phyloP scores from a whole-genome alignment of 1,140 invertebrate genomes.

The Catajapyx aquilonaris region DNA sequence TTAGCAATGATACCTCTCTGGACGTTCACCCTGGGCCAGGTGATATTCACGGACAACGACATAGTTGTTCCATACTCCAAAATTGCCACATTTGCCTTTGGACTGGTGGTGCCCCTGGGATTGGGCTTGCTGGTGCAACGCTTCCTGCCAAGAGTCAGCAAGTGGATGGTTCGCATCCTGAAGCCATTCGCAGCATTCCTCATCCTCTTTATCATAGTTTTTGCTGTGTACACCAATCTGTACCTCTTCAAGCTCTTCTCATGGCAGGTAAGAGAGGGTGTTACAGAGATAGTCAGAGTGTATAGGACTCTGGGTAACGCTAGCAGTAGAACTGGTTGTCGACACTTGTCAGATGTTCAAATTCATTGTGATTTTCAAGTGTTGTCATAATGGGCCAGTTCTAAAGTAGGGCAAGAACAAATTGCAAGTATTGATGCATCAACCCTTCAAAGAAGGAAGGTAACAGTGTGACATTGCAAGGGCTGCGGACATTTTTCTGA shows the following conservation, averaged over 20 bases:
- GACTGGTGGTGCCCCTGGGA: conserved; percentile 58
- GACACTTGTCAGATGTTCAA: too few species aligned
- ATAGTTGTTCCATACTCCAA: conserved; percentile 58
- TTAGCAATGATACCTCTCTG: conserved; percentile 83
- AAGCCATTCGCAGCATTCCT: conserved; percentile 67
- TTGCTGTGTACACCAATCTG: conserved; percentile 74
- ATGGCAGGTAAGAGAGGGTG: conserved; percentile 63
- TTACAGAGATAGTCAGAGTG: too few species aligned
- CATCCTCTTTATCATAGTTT: conserved; percentile 74
- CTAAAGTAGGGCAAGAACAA: too few species aligned
- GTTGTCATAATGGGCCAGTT: too few species aligned
- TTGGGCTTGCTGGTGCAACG: conserved; percentile 57
- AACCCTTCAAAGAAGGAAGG: too few species aligned
- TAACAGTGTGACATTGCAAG: too few species aligned
- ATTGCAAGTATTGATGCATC: too few species aligned
- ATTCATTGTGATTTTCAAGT: too few species aligned
- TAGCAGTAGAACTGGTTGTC: too few species aligned
- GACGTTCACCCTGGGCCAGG: conserved; percentile 76
- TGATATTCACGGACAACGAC: conserved; percentile 46
- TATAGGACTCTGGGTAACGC: too few species aligned
- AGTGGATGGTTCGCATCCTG: conserved; percentile 51
- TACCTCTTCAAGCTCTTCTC: conserved; percentile 72
- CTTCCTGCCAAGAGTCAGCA: conserved; percentile 38
- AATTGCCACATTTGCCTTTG: conserved; percentile 49
- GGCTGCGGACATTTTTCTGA: too few species aligned